Evolutionary conservation across 2,113 vertebrate species (phyloP), one percentile per base, ranked within the genome.

Genomic region (Reinhardtius hippoglossoides): DNA sequence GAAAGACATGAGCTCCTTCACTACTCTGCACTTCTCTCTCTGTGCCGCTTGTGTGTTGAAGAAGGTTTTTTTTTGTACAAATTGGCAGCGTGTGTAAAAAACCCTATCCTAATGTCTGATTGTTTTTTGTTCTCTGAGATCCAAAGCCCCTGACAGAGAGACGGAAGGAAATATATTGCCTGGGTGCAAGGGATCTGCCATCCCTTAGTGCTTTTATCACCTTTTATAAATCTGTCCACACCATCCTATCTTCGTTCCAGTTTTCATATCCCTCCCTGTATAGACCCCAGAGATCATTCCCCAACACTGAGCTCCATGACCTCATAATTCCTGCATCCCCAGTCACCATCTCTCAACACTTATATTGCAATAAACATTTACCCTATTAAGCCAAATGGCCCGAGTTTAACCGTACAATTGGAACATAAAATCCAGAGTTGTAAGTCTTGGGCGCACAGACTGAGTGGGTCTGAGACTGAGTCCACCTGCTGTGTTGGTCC

Each of bases 1-100:
- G 50, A 76, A 82, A 67, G 72, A 52, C 67, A 65, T 15, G n/a
- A 52, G 42, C 50, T 9, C 55, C 44, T 73, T 50, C n/a, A 9
- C 50, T 56, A 7, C 46, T 56, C 24, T 50, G 35, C 31, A 37
- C 31, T 13, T 40, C 16, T 62, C 16, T 42, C 18, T 37, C 8
- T 61, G 31, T 31, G 31, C 31, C 1, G 6, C 31, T 37, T 56
- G 9, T 56, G 9, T 12, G 3, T 56, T 23, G 54, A 3, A 13
- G 21, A 23, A 12, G 54, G 9, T 24, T 24, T 13, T 26, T 15
- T 16, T 59, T 59, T 59, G 18, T 60, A 13, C 15, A 52, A n/a
- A 78, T n/a, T 65, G 7, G 48, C 27, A 58, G 50, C 16, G 3
- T 31, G 24, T 9, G 21, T n/a, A 6, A 58, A 23, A 9, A 64